A percentile compares a stretch with the other conserved stretches of the same genome.
Evolutionary conservation across 2,797 vertebrate species (phyloP).

Genomic region (Lacerta bilineata): DNA sequence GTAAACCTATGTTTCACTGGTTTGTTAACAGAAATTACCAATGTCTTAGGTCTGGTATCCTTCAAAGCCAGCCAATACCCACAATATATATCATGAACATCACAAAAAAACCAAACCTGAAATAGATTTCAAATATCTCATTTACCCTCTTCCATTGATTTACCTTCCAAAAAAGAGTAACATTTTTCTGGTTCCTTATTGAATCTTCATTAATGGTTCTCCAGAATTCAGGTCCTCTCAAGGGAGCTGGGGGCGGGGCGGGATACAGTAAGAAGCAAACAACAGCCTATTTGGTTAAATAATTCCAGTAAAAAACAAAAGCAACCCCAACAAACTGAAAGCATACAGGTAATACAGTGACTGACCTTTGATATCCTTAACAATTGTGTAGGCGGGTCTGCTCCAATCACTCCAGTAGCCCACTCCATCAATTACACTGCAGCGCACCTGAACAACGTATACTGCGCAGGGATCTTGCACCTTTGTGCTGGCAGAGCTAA

Average conservation of each 20-base stretch:
- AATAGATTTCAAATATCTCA: not conserved
- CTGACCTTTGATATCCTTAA: conserved; percentile 87
- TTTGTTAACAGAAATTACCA: conserved; percentile 6
- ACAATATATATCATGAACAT: not conserved
- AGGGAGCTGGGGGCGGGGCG: conserved; percentile 82
- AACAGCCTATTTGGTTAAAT: rapidly evolving
- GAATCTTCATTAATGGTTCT: conserved; percentile 82
- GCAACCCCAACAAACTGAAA: not conserved
- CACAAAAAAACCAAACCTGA: conserved; percentile 12
- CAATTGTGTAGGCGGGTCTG: conserved; percentile 71
- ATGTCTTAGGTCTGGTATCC: not conserved
- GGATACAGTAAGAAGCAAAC: conserved; percentile 32
- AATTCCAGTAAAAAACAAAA: not conserved
- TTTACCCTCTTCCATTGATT: not conserved
- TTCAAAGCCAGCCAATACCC: not conserved
- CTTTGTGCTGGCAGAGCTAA: conserved; percentile 62
- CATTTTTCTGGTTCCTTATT: conserved; percentile 79
- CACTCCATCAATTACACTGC: conserved; percentile 75
- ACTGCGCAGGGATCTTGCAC: conserved; percentile 83
- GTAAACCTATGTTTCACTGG: not conserved
- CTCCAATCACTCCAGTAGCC: conserved; percentile 95
- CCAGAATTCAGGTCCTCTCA: conserved; percentile 93
- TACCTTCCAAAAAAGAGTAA: conserved; percentile 94
- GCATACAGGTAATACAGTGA: not conserved
- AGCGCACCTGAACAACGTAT: conserved; percentile 86